Evolutionary conservation across 2,888 invertebrate genomes (phyloP).

Genomic region (Calameuta filiformis): DNA sequence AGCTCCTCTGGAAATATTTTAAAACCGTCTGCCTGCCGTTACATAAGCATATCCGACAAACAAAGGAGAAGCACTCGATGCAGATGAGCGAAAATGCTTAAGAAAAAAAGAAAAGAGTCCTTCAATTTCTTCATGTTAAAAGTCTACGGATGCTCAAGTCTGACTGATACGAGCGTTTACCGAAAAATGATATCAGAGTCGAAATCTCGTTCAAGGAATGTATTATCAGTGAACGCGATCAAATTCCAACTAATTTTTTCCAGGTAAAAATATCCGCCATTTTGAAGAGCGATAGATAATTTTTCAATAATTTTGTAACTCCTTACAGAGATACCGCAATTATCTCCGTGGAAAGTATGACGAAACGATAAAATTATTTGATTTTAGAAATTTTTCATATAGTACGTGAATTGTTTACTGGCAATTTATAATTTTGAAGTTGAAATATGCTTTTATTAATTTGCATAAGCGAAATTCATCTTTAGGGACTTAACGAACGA

Average conservation of each 20-base stretch:
- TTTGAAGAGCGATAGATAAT: neutral
- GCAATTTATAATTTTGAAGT: slow-evolving; percentile 14
- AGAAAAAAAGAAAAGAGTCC: neutral
- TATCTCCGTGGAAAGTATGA: neutral
- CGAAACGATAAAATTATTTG: neutral
- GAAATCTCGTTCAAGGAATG: neutral
- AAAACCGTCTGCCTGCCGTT: neutral
- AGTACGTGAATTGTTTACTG: slow-evolving; percentile 12
- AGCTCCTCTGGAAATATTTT: neutral
- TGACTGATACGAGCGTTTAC: neutral
- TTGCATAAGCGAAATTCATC: neutral
- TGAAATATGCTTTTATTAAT: neutral
- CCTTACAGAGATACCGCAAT: neutral
- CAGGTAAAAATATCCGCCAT: neutral
- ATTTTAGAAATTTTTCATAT: slow-evolving; percentile 1
- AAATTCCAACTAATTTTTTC: neutral
- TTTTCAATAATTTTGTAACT: neutral
- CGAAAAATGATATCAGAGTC: neutral
- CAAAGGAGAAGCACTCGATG: neutral
- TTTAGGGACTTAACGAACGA: neutral
- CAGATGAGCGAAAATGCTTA: neutral
- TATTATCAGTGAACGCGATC: neutral
- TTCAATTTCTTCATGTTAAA: neutral
- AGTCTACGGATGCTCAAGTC: neutral
- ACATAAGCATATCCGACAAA: neutral